phyloP scores from a whole-genome alignment of 2,888 invertebrate species.

The Hetaerina titia region DNA sequence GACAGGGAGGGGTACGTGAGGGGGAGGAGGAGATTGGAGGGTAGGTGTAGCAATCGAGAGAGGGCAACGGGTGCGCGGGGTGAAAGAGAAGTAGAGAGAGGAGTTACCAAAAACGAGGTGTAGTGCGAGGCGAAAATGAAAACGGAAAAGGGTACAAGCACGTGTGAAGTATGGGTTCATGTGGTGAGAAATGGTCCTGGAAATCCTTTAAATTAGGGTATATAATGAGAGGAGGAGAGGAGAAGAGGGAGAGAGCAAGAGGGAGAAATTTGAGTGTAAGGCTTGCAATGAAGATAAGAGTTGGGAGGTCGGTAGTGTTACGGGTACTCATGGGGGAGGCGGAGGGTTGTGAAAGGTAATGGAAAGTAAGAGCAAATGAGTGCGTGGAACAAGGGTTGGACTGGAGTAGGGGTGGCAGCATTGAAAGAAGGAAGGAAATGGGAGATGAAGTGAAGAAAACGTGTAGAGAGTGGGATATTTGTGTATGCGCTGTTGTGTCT shows the following conservation, averaged over 20 bases:
- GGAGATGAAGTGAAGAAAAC: background rate
- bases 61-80: background rate
- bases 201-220: background rate
- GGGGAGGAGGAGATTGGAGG: background rate
- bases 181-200: background rate
- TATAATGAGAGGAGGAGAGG: background rate
- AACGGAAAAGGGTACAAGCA: background rate
- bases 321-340: background rate
- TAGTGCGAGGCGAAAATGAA: background rate
- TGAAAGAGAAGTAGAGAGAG: background rate
- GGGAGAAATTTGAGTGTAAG: background rate
- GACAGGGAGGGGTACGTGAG: too few relatives aligned
- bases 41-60: background rate
- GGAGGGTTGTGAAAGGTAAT: background rate
- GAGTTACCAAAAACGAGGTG: background rate
- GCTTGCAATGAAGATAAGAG: background rate
- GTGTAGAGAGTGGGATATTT: background rate
- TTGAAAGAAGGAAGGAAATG: background rate
- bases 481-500: slow-evolving; percentile 40
- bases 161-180: slow-evolving; percentile 5
- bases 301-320: background rate
- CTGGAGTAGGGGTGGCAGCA: background rate
- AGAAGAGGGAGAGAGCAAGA: background rate
- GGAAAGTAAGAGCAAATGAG: background rate
- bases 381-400: background rate